Percentiles rank a stretch among this genome's conserved stretches.
These are phyloP conservation scores for Megaustenia siamemsis DNA, from an alignment of 2,888 invertebrate species.

Conservation along the genomic window DNA sequence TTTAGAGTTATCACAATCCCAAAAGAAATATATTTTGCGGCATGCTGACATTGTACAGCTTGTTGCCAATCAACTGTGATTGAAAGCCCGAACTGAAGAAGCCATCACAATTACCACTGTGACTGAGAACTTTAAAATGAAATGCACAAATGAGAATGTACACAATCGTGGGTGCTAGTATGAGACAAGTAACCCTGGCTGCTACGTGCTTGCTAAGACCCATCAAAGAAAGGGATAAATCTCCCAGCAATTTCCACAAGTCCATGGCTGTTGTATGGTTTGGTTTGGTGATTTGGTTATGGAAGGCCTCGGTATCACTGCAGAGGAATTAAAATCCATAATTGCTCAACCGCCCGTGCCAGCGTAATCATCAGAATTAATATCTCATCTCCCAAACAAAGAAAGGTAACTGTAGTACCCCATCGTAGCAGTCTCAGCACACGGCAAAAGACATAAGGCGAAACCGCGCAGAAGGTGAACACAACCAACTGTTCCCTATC, in stretches of 20 bases:
- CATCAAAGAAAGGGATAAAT: constrained; percentile 89
- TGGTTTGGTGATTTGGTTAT: no score
- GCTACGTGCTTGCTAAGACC: constrained; percentile 86
- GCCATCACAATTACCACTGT: constrained; percentile 96
- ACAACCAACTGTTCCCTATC: no score
- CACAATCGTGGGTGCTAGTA: constrained; percentile 89
- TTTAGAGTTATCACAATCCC: constrained; percentile 93
- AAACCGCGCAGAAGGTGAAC: no score
- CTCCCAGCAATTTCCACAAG: constrained; percentile 93
- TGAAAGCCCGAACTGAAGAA: constrained; percentile 98
- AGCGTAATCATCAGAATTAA: no score
- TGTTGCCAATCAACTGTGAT: constrained; percentile 94
- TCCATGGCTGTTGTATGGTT: constrained; percentile 91
- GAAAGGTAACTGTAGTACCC: no score
- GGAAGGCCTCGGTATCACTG: no score
- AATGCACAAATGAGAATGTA: constrained; percentile 94
- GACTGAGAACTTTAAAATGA: constrained; percentile 91
- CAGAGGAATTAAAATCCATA: no score
- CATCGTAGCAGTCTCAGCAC: no score
- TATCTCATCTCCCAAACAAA: no score
- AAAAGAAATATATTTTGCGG: constrained; percentile 91
- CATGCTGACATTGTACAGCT: constrained; percentile 94
- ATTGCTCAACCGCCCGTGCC: no score
- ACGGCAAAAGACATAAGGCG: no score
- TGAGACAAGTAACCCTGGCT: constrained; percentile 90